Evolutionary conservation across 2,113 vertebrate genomes (phyloP).

Genomic region (Petromus typicus): DNA sequence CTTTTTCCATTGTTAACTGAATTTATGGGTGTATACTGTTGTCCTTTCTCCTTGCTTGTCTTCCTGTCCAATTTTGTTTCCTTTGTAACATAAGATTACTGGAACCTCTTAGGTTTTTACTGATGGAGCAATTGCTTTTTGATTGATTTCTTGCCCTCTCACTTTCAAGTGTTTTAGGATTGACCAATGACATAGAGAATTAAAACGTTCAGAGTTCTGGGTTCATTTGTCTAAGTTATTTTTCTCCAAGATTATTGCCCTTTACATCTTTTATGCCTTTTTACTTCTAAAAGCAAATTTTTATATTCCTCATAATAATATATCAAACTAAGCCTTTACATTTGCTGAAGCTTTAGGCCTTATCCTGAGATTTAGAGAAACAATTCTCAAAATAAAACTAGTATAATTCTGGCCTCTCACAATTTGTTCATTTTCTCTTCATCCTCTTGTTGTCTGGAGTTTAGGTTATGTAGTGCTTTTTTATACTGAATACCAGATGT

Average conservation of each 20-base stretch:
- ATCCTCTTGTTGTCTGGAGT: neutral
- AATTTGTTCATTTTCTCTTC: neutral
- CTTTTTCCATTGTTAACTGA: neutral
- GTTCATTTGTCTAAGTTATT: neutral
- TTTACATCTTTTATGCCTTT: neutral
- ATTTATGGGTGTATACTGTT: neutral
- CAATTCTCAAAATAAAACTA: neutral
- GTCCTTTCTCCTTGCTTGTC: neutral
- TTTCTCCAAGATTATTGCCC: neutral
- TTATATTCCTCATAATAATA: neutral
- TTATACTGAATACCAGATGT: neutral
- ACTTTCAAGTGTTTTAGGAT: neutral
- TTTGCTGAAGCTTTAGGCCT: neutral
- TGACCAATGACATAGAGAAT: neutral
- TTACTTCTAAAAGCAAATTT: neutral
- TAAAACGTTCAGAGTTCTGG: neutral
- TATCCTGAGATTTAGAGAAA: neutral
- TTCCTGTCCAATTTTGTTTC: neutral
- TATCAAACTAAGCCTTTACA: neutral
- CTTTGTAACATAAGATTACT: neutral
- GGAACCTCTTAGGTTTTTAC: neutral
- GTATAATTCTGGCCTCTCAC: neutral
- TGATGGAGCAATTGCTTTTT: constrained; percentile 29
- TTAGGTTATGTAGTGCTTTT: neutral
- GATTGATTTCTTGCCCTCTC: neutral